Base-by-base conservation (phyloP, 2,888 invertebrate genomes). In the Lobophora halterata region DNA sequence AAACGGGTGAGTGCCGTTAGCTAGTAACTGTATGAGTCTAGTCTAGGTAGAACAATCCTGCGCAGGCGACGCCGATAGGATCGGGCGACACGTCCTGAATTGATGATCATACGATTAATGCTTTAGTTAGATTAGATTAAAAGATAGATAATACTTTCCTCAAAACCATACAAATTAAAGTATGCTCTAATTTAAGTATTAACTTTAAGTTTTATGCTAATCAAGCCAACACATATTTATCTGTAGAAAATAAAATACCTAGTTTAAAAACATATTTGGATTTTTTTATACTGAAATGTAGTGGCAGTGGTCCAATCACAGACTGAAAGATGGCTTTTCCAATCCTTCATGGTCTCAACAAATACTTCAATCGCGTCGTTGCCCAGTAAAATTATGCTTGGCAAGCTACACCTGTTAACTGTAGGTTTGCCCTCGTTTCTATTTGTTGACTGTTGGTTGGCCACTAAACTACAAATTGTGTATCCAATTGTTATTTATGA, bases 41-140 rank as follows among this genome's bases (percentile, higher is more conserved):
- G 80, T 74, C 82, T 83, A 83, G n/a, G n/a, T n/a, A n/a, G 82
- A 83, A 85, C 76, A 78, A 76, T 82, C 81, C 83, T 81, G 69
- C 54, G 72, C 71, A 59, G 38, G 63, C 60, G 55, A 50, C 49
- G 62, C 54, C 69, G 76, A 74, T 77, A 71, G 70, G 61, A 77
- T 75, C 75, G 58, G 58, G 63, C 70, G 75, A 79, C 81, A 78
- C 60, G 79, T 79, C 72, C 73, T 77, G 82, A 74, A 83, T 83
- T 77, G 66, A 81, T 80, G 58, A 75, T 44, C 41, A 31, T 24
- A 5, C 28, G 21, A 18, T 34, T 26, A 19, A 36, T 13, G 3
- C 19, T 5, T 10, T 27, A 10, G 2, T 1, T 2, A 9, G 6
- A 27, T 17, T n/a, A n/a, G n/a, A n/a, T n/a, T n/a, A n/a, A n/a